These are phyloP conservation scores for Ivindomyrus marchei DNA, from an alignment of 2,113 vertebrate species.

Conservation along the genomic window DNA sequence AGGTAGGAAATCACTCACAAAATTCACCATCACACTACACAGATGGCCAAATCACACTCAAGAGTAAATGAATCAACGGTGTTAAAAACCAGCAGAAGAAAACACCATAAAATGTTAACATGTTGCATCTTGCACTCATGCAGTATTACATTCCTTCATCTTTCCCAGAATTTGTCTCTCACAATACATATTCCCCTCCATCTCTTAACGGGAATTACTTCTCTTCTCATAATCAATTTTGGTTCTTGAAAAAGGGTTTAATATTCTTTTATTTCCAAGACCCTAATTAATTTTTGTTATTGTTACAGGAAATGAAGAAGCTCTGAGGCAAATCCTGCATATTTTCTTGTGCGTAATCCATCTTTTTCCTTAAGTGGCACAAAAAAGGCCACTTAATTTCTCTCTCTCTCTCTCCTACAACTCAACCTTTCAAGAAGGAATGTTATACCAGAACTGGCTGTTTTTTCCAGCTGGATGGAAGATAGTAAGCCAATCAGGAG, in stretches of 20 bases:
- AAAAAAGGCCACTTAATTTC: not conserved
- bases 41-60: not conserved
- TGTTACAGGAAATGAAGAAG: not conserved
- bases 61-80: not conserved
- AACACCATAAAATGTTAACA: not conserved
- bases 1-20: not conserved
- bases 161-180: not conserved
- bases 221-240: not conserved
- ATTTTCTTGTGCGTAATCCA: not conserved
- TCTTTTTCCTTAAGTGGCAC: slow-evolving; percentile 2
- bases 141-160: not conserved
- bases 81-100: not conserved
- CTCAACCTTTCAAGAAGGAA: not conserved
- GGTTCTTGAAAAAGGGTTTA: not conserved
- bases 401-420: not conserved
- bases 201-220: not conserved
- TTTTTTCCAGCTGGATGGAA: not conserved
- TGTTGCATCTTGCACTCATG: not conserved
- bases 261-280: slow-evolving; percentile 6
- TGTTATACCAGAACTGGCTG: not conserved
- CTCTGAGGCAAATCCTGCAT: not conserved
- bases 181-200: not conserved
- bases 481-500: not conserved
- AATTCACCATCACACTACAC: not conserved
- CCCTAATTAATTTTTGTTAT: not conserved